Conservation (phyloP, 2,797 vertebrate species). For the Cheirogaleus major region DNA sequence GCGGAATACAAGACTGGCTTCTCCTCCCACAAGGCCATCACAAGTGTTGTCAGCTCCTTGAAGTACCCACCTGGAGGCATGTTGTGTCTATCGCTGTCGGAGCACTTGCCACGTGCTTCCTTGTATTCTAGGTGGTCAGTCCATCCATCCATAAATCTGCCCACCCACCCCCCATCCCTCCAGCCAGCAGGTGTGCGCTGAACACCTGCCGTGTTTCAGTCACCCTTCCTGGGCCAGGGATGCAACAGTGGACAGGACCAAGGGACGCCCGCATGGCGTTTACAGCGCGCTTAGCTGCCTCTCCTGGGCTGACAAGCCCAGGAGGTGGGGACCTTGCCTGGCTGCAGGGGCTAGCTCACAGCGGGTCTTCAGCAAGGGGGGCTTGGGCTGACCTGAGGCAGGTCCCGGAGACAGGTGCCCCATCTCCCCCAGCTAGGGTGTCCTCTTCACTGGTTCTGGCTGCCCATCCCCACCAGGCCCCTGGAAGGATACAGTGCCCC, state of each 20-base stretch:
- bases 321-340: background rate
- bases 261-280: background rate
- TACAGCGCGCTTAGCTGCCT: background rate
- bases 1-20: background rate
- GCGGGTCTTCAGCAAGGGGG: background rate
- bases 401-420: background rate
- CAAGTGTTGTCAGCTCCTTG: background rate
- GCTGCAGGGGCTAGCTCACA: background rate
- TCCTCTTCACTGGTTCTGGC: background rate
- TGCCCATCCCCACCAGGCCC: background rate
- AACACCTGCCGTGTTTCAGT: background rate
- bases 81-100: background rate
- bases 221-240: background rate
- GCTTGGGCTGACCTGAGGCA: background rate
- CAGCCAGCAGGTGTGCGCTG: background rate
- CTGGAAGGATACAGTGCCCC: too few relatives aligned
- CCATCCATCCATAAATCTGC: background rate
- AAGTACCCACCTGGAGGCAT: background rate
- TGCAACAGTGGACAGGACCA: background rate
- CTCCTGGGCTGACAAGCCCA: background rate
- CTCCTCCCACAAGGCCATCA: background rate
- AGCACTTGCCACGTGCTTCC: background rate
- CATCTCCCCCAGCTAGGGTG: background rate
- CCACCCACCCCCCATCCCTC: too few relatives aligned
- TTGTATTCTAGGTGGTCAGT: background rate